Conservation (phyloP, 1,140 invertebrate species). For the Papilio machaon region DNA sequence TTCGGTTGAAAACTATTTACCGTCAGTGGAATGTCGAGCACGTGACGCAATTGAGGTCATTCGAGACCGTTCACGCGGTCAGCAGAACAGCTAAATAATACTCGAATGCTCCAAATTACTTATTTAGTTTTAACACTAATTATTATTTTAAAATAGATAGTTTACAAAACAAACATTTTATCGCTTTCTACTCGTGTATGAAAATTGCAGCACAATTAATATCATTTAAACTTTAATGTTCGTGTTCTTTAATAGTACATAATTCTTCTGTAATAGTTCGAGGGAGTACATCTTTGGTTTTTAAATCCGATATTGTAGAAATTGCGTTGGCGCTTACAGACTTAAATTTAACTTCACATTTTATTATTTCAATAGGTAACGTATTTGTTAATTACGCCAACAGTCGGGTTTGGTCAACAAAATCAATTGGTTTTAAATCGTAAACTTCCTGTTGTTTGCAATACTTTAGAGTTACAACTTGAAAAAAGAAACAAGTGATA, state of each 20-base stretch:
- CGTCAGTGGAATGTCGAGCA: constrained; percentile 65
- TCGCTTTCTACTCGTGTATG: background rate
- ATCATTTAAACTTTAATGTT: no score
- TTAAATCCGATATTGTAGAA: no score
- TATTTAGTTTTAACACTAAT: constrained; percentile 42
- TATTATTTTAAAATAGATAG: background rate
- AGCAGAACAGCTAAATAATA: constrained; percentile 67
- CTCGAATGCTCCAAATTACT: constrained; percentile 60
- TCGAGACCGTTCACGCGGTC: constrained; percentile 69
- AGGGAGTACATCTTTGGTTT: no score
- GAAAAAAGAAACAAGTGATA: background rate
- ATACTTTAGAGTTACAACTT: background rate
- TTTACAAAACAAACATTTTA: background rate
- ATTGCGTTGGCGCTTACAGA: no score
- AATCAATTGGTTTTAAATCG: background rate
- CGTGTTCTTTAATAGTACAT: no score
- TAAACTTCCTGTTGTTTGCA: background rate
- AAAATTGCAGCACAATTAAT: no score
- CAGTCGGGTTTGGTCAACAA: no score
- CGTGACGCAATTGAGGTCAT: constrained; percentile 72
- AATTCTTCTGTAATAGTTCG: no score
- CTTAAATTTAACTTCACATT: no score
- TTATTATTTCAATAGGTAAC: no score
- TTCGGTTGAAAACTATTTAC: constrained; percentile 57
- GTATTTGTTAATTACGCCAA: no score